Conservation (phyloP, 2,888 invertebrate genomes). For the Carcina quercana region DNA sequence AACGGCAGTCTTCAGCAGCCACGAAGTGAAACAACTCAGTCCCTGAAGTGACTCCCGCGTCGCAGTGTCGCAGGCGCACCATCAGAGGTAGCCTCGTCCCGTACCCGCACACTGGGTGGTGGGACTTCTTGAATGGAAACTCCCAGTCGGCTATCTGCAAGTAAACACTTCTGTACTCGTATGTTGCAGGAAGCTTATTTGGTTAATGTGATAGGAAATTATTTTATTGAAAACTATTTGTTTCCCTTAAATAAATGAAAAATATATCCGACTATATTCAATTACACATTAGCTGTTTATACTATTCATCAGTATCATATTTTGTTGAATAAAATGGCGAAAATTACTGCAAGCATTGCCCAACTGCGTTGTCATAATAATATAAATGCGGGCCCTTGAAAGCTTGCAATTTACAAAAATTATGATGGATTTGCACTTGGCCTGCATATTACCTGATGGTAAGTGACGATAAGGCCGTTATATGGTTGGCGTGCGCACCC, state of each 20-base stretch:
- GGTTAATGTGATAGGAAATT: too few species aligned
- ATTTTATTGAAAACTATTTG: too few species aligned
- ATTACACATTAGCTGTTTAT: not conserved
- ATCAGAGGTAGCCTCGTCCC: slow-evolving; percentile 75
- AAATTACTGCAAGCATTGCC: too few species aligned
- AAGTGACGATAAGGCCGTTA: too few species aligned
- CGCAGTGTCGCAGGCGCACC: slow-evolving; percentile 80
- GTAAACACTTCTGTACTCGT: not conserved
- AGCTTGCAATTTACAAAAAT: too few species aligned
- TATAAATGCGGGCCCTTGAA: too few species aligned
- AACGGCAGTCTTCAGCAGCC: slow-evolving; percentile 84
- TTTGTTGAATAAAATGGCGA: not conserved
- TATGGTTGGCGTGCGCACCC: too few species aligned
- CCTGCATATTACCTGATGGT: too few species aligned
- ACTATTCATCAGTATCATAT: not conserved
- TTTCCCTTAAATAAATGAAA: too few species aligned
- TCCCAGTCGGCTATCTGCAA: slow-evolving; percentile 85
- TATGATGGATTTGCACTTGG: too few species aligned
- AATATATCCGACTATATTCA: not conserved
- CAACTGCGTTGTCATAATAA: too few species aligned
- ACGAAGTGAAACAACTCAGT: slow-evolving; percentile 82
- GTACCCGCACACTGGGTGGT: slow-evolving; percentile 88
- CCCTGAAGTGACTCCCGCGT: slow-evolving; percentile 76
- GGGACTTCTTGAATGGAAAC: slow-evolving; percentile 87
- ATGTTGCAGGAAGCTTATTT: too few species aligned